A percentile compares a stretch with the other conserved stretches of the same genome.
These are phyloP conservation scores for Chalcosyrphus nemorum DNA, from an alignment of 2,888 invertebrate genomes.

Conservation along the genomic window DNA sequence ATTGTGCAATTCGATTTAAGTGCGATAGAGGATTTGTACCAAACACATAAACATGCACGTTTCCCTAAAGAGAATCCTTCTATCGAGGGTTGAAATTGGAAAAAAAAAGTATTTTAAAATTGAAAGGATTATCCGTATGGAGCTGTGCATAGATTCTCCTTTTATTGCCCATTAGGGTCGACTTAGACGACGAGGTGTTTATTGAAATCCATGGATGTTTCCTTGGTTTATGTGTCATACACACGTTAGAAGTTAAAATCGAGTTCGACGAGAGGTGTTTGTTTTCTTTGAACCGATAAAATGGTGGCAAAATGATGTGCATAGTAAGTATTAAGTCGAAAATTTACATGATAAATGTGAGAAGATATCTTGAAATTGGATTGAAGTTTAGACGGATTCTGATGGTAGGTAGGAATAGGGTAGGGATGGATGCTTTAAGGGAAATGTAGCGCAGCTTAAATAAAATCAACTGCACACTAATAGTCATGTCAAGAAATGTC, in stretches of 20 bases:
- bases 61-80: conserved; percentile 26
- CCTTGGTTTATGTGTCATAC: conserved; percentile 18
- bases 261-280: conserved; percentile 1
- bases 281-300: conserved; percentile 51
- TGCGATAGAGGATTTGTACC: conserved; percentile 52
- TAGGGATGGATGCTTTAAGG: neutral
- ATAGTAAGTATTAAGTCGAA: conserved; percentile 20
- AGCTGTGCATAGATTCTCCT: conserved; percentile 77
- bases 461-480: too few species aligned
- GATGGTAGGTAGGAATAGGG: neutral
- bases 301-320: conserved; percentile 17
- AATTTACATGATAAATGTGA: conserved; percentile 47
- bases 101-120: conserved; percentile 69
- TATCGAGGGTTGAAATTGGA: conserved; percentile 57
- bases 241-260: conserved; percentile 53
- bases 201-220: conserved; percentile 62
- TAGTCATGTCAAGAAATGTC: too few species aligned
- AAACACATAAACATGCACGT: conserved; percentile 64
- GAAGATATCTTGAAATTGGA: conserved; percentile 64
- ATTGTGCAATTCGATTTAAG: conserved; percentile 62
- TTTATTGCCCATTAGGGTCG: conserved; percentile 82
- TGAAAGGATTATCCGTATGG: conserved; percentile 67
- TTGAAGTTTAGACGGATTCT: too few species aligned
- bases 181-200: conserved; percentile 77
- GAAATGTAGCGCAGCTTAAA: too few species aligned